These are phyloP conservation scores for Crotalus horridus DNA, from an alignment of 2,113 vertebrate species.

Conservation along the genomic window DNA sequence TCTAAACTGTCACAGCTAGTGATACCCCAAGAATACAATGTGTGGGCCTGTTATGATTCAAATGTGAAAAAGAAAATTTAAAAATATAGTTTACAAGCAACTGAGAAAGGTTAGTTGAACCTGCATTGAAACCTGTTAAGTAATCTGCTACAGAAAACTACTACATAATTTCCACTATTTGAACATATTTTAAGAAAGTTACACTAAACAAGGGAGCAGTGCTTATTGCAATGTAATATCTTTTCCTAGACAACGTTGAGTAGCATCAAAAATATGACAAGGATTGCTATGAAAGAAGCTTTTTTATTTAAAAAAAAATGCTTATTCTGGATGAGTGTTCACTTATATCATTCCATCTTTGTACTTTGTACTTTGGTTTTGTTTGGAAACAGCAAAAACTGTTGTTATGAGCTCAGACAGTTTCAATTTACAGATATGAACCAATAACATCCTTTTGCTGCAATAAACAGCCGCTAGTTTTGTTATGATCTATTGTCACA, in stretches of 20 bases:
- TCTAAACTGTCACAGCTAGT: slow-evolving; percentile 33
- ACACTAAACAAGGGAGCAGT: not conserved
- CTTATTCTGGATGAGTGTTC: not conserved
- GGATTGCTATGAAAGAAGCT: not conserved
- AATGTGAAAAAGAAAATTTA: slow-evolving; percentile 3
- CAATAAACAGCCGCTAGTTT: not conserved
- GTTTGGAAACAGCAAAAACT: not conserved
- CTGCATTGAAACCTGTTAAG: not conserved
- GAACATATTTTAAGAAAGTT: not conserved
- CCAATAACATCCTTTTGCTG: not conserved
- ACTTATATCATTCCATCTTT: not conserved
- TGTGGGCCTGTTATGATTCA: not conserved
- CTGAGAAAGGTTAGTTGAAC: not conserved
- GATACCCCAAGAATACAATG: not conserved
- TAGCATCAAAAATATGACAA: not conserved
- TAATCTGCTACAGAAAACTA: not conserved
- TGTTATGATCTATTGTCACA: not conserved
- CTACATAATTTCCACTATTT: not conserved
- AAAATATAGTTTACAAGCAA: not conserved
- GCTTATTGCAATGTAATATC: not conserved
- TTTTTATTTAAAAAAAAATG: not conserved
- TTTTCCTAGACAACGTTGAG: not conserved
- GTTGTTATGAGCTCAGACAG: not conserved
- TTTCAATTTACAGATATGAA: not conserved
- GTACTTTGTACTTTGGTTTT: not conserved